A percentile compares a stretch with the other conserved stretches of the same genome.
Evolutionary conservation across 2,888 invertebrate genomes (phyloP).

Genomic region (Crepidodera aurea): DNA sequence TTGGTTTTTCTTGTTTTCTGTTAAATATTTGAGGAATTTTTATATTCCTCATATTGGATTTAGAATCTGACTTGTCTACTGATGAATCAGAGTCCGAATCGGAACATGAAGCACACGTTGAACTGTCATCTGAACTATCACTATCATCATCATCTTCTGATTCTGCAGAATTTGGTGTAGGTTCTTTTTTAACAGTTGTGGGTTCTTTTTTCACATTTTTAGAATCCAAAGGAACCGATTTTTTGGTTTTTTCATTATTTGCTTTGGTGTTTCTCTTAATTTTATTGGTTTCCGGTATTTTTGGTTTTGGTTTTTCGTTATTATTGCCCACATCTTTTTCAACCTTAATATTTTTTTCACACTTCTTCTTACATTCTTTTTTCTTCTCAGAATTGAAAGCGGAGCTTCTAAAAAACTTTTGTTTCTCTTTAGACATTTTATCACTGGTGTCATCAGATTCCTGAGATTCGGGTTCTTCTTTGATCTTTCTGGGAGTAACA

Average conservation of each 20-base stretch:
- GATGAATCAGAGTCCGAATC: slow-evolving; percentile 52
- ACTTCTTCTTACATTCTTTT: slow-evolving; percentile 50
- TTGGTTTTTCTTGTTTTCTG: slow-evolving; percentile 42
- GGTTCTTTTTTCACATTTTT: slow-evolving; percentile 30
- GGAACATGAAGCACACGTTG: slow-evolving; percentile 43
- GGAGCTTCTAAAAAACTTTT: slow-evolving; percentile 84
- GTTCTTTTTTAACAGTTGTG: slow-evolving; percentile 14
- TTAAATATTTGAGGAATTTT: slow-evolving; percentile 45
- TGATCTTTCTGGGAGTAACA: slow-evolving; percentile 39
- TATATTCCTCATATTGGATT: slow-evolving; percentile 44
- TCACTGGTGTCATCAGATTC: slow-evolving; percentile 68
- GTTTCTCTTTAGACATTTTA: slow-evolving; percentile 86
- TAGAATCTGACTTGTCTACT: slow-evolving; percentile 46
- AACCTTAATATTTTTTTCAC: slow-evolving; percentile 27
- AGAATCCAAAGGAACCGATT: slow-evolving; percentile 38
- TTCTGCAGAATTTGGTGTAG: background rate
- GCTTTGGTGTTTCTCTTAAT: slow-evolving; percentile 18
- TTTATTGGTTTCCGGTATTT: slow-evolving; percentile 15
- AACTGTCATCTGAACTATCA: slow-evolving; percentile 33
- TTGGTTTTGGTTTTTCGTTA: slow-evolving; percentile 23
- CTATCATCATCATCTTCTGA: slow-evolving; percentile 19
- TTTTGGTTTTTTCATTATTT: slow-evolving; percentile 38
- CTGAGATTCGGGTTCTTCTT: slow-evolving; percentile 41
- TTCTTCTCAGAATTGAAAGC: slow-evolving; percentile 78
- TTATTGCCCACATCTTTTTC: slow-evolving; percentile 25